These are phyloP conservation scores for Nephrotoma appendiculata DNA, from an alignment of 2,888 invertebrate genomes.

Conservation along the genomic window DNA sequence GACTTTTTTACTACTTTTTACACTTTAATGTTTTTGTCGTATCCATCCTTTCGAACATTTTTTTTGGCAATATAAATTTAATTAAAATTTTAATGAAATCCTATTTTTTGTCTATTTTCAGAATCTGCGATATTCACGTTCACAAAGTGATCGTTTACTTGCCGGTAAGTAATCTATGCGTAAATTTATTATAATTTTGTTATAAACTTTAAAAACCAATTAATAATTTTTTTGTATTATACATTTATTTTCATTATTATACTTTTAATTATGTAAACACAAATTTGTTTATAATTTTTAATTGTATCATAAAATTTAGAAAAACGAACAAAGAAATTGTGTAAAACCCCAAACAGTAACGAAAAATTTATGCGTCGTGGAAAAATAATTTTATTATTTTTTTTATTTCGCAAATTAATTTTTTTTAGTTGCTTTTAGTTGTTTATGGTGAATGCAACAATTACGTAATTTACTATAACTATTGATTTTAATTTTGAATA, in stretches of 20 bases:
- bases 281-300: not conserved
- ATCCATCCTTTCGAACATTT: not conserved
- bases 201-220: not conserved
- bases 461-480: not conserved
- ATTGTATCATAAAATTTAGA: not conserved
- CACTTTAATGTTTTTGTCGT: not conserved
- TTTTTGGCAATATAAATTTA: no score
- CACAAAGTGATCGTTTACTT: constrained; percentile 34
- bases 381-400: not conserved
- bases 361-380: not conserved
- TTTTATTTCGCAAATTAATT: not conserved
- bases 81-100: no score
- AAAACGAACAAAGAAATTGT: not conserved
- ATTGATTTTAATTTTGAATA: no score
- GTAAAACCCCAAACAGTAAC: not conserved
- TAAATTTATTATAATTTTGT: not conserved
- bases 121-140: constrained; percentile 32
- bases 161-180: constrained; percentile 25
- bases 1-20: not conserved
- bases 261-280: not conserved
- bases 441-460: not conserved
- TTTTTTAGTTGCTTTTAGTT: not conserved
- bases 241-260: not conserved
- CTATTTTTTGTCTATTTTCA: constrained; percentile 15
- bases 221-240: not conserved